These are phyloP conservation scores for Grus americana DNA, from an alignment of 2,113 vertebrate genomes.

Conservation along the genomic window DNA sequence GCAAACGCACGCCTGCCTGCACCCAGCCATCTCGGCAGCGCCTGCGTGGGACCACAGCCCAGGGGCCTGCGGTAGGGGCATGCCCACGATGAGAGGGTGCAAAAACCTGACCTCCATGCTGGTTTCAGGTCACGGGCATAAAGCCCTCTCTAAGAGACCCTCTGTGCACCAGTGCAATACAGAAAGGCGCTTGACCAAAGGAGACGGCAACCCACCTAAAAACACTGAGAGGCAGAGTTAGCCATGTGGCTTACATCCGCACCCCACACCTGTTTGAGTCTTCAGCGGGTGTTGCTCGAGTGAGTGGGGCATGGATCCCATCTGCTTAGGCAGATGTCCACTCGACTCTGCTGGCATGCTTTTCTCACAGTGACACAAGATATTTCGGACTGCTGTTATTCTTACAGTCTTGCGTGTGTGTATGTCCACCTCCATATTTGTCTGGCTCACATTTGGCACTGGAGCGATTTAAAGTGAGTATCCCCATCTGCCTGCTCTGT, in stretches of 20 bases:
- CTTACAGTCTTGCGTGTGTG: neutral
- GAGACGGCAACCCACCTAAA: neutral
- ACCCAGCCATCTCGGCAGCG: neutral
- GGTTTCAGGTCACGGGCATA: neutral
- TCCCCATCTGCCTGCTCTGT: neutral
- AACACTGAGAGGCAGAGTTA: accelerated
- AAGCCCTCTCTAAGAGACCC: neutral
- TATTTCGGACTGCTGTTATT: neutral
- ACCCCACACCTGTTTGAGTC: neutral
- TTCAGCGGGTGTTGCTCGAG: neutral
- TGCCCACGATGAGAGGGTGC: neutral
- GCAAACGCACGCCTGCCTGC: neutral
- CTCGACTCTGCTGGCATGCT: neutral
- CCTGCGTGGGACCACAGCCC: neutral
- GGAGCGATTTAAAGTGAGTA: neutral
- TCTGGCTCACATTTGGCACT: neutral
- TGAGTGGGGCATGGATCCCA: neutral
- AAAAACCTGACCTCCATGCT: neutral
- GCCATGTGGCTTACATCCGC: neutral
- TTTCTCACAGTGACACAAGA: neutral
- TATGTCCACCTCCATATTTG: neutral
- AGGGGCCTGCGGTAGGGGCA: neutral
- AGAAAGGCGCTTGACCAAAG: neutral
- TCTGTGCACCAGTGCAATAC: accelerated
- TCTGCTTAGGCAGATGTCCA: neutral